Evolutionary conservation across 2,888 invertebrate species (phyloP), one percentile per base, ranked within the genome.

Genomic region (Heterodera filipjevi): DNA sequence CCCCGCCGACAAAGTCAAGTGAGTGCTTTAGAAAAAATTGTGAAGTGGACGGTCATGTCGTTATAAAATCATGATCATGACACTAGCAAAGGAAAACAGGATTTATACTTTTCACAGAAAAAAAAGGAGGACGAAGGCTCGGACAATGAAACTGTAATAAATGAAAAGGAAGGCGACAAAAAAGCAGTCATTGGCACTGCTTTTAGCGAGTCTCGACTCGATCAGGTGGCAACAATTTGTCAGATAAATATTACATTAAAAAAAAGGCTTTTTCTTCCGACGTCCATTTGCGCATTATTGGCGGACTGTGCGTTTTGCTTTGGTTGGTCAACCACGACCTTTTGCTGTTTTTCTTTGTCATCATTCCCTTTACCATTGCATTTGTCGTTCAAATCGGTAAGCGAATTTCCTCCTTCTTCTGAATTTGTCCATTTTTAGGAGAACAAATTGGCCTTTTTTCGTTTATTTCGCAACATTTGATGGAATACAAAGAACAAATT

Each of bases 311-410:
- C 78, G 80, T 82, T 32, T 82, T 89, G 22, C 80, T 87, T 6
- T 89, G 85, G 85, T 82, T 85, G 8, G 87, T 85, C 16, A 81
- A 84, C 19, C 86, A 87, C 78, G 87, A 87, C 77, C 83, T 81
- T 33, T 84, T 86, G 33, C 82, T 89, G 16, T 33, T 75, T 33
- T 64, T 85, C 66, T 66, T 88, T 12, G 70, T 89, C 12, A 72
- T 85, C 14, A 78, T 88, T 77, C 86, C 86, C 19, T 81, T 89
- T 53, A 64, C 83, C 3, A 79, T 87, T 71, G 85, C 86, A 12
- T 66, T 83, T 39, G 19, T 86, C 12, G 32, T 82, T 53, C 66
- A 71, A 53, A 76, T 83, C 22, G 74, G 80, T 75, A 68, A 70
- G 27, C 33, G 27, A 39, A 75, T 32, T 81, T 81, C 33, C 35